phyloP scores from a whole-genome alignment of 1,140 invertebrate genomes.

The Pararge aegeria region DNA sequence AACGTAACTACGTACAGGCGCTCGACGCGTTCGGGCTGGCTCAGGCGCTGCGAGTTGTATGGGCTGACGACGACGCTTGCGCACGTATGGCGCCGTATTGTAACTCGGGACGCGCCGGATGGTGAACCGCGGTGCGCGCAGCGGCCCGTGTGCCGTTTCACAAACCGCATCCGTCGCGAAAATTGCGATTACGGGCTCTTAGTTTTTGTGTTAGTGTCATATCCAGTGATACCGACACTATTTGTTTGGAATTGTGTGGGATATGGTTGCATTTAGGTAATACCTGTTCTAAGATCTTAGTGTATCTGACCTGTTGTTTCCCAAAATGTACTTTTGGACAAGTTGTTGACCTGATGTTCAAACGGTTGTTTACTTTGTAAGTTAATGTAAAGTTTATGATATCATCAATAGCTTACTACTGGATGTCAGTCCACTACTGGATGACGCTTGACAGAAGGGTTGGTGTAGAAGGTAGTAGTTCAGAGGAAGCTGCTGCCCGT shows the following conservation, averaged over 20 bases:
- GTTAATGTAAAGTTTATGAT: no score
- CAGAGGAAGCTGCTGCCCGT: no score
- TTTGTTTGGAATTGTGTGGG: slow-evolving; percentile 35
- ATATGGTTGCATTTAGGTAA: slow-evolving; percentile 64
- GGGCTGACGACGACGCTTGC: slow-evolving; percentile 20
- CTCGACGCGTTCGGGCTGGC: slow-evolving; percentile 3
- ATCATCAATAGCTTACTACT: no score
- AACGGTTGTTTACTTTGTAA: no score
- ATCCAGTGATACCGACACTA: slow-evolving; percentile 36
- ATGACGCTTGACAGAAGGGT: no score
- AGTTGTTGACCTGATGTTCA: no score
- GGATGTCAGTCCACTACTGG: no score
- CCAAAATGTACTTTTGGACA: no score
- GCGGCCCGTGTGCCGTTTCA: slow-evolving; percentile 31
- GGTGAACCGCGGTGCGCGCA: slow-evolving; percentile 38
- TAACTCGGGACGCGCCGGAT: slow-evolving; percentile 43
- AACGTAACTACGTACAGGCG: slow-evolving; percentile 15
- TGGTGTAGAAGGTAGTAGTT: no score
- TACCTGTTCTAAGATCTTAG: background rate
- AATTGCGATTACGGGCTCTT: slow-evolving; percentile 38
- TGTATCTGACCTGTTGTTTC: background rate
- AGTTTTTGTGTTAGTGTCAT: slow-evolving; percentile 41
- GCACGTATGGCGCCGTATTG: slow-evolving; percentile 37
- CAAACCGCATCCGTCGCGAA: slow-evolving; percentile 40
- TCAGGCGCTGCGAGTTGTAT: slow-evolving; percentile 30